Base-by-base conservation (phyloP, 2,113 vertebrate species). In the Patagioenas fasciata region DNA sequence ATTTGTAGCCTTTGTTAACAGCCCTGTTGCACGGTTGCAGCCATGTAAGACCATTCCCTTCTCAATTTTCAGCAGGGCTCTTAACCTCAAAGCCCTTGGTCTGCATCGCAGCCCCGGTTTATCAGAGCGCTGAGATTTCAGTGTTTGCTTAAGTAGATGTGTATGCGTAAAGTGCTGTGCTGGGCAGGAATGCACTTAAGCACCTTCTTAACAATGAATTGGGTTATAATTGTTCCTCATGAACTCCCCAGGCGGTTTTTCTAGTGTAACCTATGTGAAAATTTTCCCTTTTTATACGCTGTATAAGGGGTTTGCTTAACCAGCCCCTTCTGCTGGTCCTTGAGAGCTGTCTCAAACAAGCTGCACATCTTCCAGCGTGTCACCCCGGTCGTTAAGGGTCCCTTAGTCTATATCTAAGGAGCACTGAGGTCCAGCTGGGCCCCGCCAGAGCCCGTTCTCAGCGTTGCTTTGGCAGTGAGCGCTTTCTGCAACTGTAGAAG, bases 1-100 rank as follows among this genome's bases (percentile, higher is more conserved):
- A 58, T 79, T 81, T 94, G 94, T 13, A 42, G 90, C 80, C 74
- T 57, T 65, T 93, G 69, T 83, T 95, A 64, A 53, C 92, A 91
- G 5, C 92, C 90, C 65, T 31, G 62, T 86, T 77, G 54, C 83
- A 38, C 32, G 14, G 66, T 36, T 81, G 83, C 74, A 88, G 87
- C 70, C 56, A 7, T 78, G 81, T 87, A 54, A 81, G 88, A 77
- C 81, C 9, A 1, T 90, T 88, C 65, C 24, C 26, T 48, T 69
- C 44, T 38, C 60, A 57, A 51, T 44, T 50, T 80, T 32, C 64
- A 90, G 69, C 82, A 81, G 86, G 36, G 57, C 42, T 12, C 53
- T 77, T 50, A 57, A 47, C 38, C 66, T 82, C 66, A 5, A 79
- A 91, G 72, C 80, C 82, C 89, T 88, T 2, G 36, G 53, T 79